phyloP scores from a whole-genome alignment of 2,113 vertebrate genomes.

The Picathartes gymnocephalus region DNA sequence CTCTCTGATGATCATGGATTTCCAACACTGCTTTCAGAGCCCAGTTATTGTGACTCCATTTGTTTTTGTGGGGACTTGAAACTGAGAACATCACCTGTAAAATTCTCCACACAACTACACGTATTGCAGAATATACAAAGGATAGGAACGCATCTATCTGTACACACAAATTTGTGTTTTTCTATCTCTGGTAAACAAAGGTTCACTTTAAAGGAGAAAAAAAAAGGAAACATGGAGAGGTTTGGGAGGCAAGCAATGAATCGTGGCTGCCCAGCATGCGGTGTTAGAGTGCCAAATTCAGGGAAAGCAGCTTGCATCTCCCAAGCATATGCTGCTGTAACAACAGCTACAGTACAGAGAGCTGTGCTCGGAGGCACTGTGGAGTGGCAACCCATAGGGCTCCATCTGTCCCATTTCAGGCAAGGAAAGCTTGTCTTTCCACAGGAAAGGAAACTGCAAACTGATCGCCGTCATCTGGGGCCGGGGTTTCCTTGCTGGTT shows the following conservation, averaged over 20 bases:
- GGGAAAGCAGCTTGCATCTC: slow-evolving; percentile 24
- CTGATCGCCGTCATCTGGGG: neutral
- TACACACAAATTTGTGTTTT: neutral
- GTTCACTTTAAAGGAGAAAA: neutral
- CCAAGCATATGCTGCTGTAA: slow-evolving; percentile 52
- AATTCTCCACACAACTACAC: neutral
- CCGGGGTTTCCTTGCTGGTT: slow-evolving; percentile 31
- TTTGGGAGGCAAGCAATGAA: slow-evolving; percentile 11
- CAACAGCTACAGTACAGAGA: neutral
- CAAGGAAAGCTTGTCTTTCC: slow-evolving; percentile 5
- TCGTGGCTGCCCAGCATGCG: neutral
- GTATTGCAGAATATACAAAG: neutral
- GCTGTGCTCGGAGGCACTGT: slow-evolving; percentile 14
- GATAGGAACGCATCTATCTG: neutral
- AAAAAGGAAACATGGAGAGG: neutral
- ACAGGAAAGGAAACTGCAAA: neutral
- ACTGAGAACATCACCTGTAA: neutral
- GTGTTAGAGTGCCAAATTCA: neutral
- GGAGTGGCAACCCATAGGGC: slow-evolving; percentile 42
- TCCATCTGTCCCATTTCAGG: slow-evolving; percentile 51
- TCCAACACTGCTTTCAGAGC: neutral
- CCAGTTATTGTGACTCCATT: neutral
- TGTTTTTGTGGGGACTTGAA: neutral
- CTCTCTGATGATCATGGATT: neutral
- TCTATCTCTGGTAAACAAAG: neutral